Conservation (phyloP, 2,888 invertebrate species). For the Pyrgus malvae region DNA sequence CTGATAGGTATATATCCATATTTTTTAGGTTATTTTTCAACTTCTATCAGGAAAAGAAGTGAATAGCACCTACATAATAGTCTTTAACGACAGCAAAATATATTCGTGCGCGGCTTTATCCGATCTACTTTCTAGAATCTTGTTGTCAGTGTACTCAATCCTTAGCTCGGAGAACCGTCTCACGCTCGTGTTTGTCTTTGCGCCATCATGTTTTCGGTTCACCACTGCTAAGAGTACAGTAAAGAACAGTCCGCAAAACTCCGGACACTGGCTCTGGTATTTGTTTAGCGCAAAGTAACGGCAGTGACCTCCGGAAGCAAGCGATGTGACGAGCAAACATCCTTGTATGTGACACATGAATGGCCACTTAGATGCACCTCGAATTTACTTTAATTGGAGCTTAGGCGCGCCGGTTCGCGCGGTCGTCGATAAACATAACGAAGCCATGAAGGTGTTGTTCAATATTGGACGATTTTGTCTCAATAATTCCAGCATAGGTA, state of each 20-base stretch:
- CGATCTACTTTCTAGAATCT: not conserved
- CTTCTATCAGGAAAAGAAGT: no score
- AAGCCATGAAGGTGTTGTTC: conserved; percentile 55
- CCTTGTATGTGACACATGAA: conserved; percentile 38
- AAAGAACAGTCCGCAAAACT: conserved; percentile 64
- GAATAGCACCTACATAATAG: no score
- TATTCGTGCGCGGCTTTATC: no score
- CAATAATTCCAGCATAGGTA: conserved; percentile 61
- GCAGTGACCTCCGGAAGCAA: conserved; percentile 50
- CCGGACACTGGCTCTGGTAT: conserved; percentile 27
- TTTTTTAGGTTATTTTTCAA: no score
- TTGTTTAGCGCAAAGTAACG: conserved; percentile 36
- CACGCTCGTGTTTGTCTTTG: conserved; percentile 62
- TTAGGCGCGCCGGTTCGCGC: conserved; percentile 10
- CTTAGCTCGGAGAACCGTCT: conserved; percentile 50
- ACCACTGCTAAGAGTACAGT: conserved; percentile 50
- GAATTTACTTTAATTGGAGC: conserved; percentile 26
- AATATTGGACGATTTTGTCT: conserved; percentile 71
- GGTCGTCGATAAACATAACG: conserved; percentile 55
- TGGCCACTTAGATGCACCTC: conserved; percentile 28
- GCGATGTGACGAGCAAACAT: conserved; percentile 44
- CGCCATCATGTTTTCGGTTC: conserved; percentile 55
- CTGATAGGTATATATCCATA: no score
- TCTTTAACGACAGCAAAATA: no score
- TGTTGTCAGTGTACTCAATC: conserved; percentile 42